Evolutionary conservation across 1,140 invertebrate genomes (phyloP).

Genomic region (Coelopa frigida): DNA sequence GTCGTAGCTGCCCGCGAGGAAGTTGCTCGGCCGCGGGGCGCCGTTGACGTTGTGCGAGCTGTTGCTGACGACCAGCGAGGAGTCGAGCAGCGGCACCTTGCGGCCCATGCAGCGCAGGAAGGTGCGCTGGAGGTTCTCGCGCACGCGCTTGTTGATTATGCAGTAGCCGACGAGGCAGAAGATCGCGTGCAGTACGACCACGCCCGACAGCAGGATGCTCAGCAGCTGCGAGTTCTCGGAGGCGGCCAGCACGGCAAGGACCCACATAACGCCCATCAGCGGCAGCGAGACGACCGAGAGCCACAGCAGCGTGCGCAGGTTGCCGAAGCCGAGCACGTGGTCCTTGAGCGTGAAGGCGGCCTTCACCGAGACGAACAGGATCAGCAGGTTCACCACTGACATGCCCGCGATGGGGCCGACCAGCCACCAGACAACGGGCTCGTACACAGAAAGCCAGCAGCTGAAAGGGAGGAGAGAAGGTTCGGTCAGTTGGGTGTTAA

Average conservation of each 20-base stretch:
- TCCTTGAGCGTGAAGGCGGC: conserved; percentile 88
- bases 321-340: conserved; percentile 83
- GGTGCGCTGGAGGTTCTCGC: conserved; percentile 56
- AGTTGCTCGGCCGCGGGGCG: conserved; percentile 46
- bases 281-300: conserved; percentile 71
- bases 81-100: conserved; percentile 73
- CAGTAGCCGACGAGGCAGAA: conserved; percentile 78
- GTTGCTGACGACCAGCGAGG: conserved; percentile 60
- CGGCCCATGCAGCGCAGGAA: conserved; percentile 71
- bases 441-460: conserved; percentile 91
- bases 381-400: conserved; percentile 68
- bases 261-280: conserved; percentile 70
- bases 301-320: conserved; percentile 81
- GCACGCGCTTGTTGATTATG: conserved; percentile 68
- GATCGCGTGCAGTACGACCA: conserved; percentile 62
- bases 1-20: conserved; percentile 36
- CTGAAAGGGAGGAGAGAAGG: conserved; percentile 53
- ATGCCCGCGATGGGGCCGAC: conserved; percentile 76
- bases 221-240: conserved; percentile 72
- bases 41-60: conserved; percentile 66
- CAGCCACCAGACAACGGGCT: conserved; percentile 84
- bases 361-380: conserved; percentile 75
- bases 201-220: conserved; percentile 63
- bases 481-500: too few species aligned
- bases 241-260: conserved; percentile 70